Evolutionary conservation across 2,113 vertebrate species (phyloP), one percentile per base, ranked within the genome.

Genomic region (Malurus cyaneus): DNA sequence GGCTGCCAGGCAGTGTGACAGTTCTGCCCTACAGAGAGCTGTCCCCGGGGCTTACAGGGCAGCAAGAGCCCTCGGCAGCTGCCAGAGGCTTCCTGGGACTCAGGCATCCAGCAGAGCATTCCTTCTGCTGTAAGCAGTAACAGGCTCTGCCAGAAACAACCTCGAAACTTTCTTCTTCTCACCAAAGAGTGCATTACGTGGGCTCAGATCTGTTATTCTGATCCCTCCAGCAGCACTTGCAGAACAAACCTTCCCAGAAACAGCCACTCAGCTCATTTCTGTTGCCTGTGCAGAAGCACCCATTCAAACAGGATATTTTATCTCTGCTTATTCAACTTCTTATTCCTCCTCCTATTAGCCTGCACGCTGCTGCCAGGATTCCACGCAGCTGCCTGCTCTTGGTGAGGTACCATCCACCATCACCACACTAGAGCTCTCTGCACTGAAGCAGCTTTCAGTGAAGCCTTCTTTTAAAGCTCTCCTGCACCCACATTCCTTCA

Each of bases 1-100:
- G 34, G 47, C 50, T 12, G 8, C 32, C 32, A 7, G 2, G 36
- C 6, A 5, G 2, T 3, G 18, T 1, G 4, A 57, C 4, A 39
- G 17, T 5, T 8, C 20, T 32, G 9, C 4, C 29, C 6, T 3
- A 2, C 32, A 18, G 34, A 21, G n/a, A 66, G 47, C 76, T 42
- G 32, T 7, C 5, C 26, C 32, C 0, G 0, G 26, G 29, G 44
- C 80, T 62, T 20, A 4, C 24, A 34, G 69, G 77, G 44, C 70
- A 86, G 26, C 31, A 10, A 18, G 15, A 31, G n/a, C 32, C 66
- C 36, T 19, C 3, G 21, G 83, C 28, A 25, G 2, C 52, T 4
- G 5, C 47, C 47, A 62, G 79, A 20, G 29, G 64, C 32, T 84
- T 36, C 49, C 74, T 18, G 57, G 39, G 39, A 47, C 36, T 46